A percentile compares a stretch with the other conserved stretches of the same genome.
These are phyloP conservation scores for Tipula unca DNA, from an alignment of 2,888 invertebrate genomes.

Conservation along the genomic window DNA sequence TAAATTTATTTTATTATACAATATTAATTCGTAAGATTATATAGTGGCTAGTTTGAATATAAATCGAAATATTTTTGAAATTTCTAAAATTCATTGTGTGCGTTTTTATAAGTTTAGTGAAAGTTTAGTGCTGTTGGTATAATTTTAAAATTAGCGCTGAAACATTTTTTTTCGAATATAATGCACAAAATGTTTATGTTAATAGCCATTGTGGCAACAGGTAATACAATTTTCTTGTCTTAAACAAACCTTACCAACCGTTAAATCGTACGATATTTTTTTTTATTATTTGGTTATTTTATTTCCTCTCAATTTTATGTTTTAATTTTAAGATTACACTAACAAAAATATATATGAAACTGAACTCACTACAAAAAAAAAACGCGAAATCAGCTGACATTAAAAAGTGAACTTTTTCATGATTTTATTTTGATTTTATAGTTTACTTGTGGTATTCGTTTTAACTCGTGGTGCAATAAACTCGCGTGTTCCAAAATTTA, in stretches of 20 bases:
- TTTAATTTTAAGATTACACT: background rate
- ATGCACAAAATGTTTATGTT: background rate
- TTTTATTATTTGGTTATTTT: background rate
- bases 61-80: background rate
- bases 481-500: background rate
- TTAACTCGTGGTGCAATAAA: background rate
- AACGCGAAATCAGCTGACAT: background rate
- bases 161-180: background rate
- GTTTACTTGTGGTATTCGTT: background rate
- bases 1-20: no score
- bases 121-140: background rate
- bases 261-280: background rate
- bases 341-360: background rate
- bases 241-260: background rate
- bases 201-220: background rate
- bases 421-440: background rate
- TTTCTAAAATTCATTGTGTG: background rate
- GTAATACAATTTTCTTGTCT: background rate
- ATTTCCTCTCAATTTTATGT: background rate
- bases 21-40: no score
- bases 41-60: background rate
- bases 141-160: background rate
- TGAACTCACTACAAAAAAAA: background rate
- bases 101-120: background rate
- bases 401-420: background rate